Percentiles rank a stretch among this genome's conserved stretches.
These are phyloP conservation scores for Channa maculata DNA, from an alignment of 2,113 vertebrate genomes.

Conservation along the genomic window DNA sequence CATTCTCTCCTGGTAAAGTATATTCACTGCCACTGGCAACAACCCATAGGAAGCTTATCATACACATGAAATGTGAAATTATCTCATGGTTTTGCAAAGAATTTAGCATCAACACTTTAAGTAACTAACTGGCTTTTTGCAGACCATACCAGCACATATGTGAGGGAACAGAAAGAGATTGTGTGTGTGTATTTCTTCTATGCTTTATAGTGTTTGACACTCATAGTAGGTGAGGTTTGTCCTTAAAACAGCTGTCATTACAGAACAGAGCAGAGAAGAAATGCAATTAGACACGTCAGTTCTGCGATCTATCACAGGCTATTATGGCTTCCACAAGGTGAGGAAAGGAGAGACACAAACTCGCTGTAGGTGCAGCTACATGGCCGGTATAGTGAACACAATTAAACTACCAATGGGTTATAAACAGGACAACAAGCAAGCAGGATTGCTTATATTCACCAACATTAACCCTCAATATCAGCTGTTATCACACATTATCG, in stretches of 20 bases:
- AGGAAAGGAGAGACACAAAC: constrained; percentile 79
- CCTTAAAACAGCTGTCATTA: constrained; percentile 94
- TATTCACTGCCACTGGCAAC: neutral
- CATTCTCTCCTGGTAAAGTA: neutral
- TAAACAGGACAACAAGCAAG: constrained; percentile 44
- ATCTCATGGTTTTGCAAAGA: neutral
- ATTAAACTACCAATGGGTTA: neutral
- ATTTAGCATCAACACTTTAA: constrained; percentile 23
- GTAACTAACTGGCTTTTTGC: neutral
- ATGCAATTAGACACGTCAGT: constrained; percentile 94
- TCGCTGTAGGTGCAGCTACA: neutral
- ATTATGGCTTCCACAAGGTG: constrained; percentile 91
- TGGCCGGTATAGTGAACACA: no score
- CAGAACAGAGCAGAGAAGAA: constrained; percentile 87
- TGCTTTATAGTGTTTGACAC: constrained; percentile 89
- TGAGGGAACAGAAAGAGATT: no score
- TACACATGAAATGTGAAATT: constrained; percentile 4
- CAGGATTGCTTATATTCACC: constrained; percentile 9
- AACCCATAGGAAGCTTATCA: neutral
- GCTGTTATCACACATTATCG: no score
- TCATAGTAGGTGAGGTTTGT: constrained; percentile 90
- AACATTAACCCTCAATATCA: constrained; percentile 10
- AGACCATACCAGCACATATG: no score
- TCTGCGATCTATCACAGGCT: constrained; percentile 89
- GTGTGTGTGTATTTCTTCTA: constrained; percentile 24